Evolutionary conservation across 2,888 invertebrate genomes (phyloP).

Genomic region (Antheraea yamamai): DNA sequence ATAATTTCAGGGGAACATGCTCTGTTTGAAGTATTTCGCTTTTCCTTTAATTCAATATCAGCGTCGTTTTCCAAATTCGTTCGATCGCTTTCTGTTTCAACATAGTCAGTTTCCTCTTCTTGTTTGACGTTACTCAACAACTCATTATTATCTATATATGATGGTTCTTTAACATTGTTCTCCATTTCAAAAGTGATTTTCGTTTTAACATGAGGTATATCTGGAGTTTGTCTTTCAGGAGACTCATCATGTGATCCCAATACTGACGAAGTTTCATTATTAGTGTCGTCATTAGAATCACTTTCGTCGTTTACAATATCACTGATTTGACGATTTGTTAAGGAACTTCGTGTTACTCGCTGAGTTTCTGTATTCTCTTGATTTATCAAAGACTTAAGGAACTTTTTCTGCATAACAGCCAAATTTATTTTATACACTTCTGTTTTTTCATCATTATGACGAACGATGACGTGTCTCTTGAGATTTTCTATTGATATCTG

Average conservation of each 20-base stretch:
- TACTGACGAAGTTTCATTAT: background rate
- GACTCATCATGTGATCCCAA: slow-evolving; percentile 12
- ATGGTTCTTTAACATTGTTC: slow-evolving; percentile 31
- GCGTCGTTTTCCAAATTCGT: slow-evolving; percentile 17
- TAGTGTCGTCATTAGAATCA: slow-evolving; percentile 31
- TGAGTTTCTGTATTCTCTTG: slow-evolving; percentile 9
- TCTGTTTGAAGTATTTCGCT: background rate
- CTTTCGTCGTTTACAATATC: slow-evolving; percentile 43
- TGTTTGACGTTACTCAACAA: slow-evolving; percentile 15
- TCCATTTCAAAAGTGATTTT: slow-evolving; percentile 67
- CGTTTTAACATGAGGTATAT: slow-evolving; percentile 40
- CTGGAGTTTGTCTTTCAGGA: slow-evolving; percentile 22
- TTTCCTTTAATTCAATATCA: slow-evolving; percentile 20
- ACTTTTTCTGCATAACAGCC: slow-evolving; percentile 54
- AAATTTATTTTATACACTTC: slow-evolving; percentile 72
- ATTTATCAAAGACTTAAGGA: slow-evolving; percentile 19
- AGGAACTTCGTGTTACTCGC: slow-evolving; percentile 49
- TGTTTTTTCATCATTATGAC: slow-evolving; percentile 76
- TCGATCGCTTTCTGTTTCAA: slow-evolving; percentile 17
- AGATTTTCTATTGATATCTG: slow-evolving; percentile 84
- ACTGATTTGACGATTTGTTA: slow-evolving; percentile 44
- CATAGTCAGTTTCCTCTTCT: slow-evolving; percentile 19
- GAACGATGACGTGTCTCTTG: slow-evolving; percentile 83
- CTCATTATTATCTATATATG: slow-evolving; percentile 6
- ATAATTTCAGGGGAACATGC: background rate